Evolutionary conservation across 2,797 vertebrate genomes (phyloP).

Genomic region (Mormyrus proboscirostris): DNA sequence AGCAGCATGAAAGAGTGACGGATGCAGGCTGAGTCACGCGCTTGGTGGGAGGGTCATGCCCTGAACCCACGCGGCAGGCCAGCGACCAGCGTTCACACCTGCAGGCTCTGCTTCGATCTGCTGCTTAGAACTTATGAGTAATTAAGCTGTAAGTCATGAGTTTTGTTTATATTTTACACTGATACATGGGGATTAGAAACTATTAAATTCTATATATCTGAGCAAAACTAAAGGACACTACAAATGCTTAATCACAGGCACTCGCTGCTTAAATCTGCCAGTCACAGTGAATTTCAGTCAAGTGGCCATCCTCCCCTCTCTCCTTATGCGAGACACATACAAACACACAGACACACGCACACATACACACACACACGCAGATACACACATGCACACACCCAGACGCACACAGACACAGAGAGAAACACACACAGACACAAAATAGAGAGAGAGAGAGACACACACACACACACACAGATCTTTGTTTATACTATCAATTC

Average conservation of each 20-base stretch:
- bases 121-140: background rate
- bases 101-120: background rate
- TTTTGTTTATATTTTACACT: background rate
- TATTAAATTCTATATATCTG: background rate
- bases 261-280: background rate
- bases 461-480: background rate
- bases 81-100: background rate
- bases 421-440: no score
- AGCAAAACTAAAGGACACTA: background rate
- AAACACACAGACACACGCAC: background rate
- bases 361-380: no score
- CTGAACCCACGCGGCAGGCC: background rate
- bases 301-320: background rate
- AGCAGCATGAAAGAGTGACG: background rate
- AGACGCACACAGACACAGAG: background rate
- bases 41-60: background rate
- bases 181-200: background rate
- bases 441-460: no score
- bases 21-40: background rate
- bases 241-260: background rate
- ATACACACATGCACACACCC: background rate
- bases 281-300: background rate
- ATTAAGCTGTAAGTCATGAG: background rate
- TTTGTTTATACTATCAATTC: no score
- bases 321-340: background rate